phyloP scores from a whole-genome alignment of 2,113 vertebrate genomes.

The Piliocolobus tephrosceles region DNA sequence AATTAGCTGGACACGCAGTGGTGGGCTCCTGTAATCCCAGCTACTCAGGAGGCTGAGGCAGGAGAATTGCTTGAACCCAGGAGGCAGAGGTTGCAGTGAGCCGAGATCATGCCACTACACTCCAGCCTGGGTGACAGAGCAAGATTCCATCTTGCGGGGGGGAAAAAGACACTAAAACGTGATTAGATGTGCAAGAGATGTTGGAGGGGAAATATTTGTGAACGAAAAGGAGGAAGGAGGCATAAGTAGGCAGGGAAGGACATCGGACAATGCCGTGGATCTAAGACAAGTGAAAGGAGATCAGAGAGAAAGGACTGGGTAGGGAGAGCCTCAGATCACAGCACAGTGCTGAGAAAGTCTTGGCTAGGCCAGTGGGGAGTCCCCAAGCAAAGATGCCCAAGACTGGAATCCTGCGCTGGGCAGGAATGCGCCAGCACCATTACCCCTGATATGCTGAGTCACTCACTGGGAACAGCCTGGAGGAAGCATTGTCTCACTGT shows the following conservation, averaged over 20 bases:
- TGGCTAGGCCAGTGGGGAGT: background rate
- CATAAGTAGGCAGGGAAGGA: background rate
- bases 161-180: background rate
- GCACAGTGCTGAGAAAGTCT: background rate
- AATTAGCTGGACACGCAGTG: no score
- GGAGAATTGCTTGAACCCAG: no score
- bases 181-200: background rate
- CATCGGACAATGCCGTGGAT: background rate
- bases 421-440: background rate
- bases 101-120: accelerated
- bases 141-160: background rate
- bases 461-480: background rate
- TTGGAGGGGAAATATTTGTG: background rate
- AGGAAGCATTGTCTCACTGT: background rate
- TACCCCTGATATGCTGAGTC: background rate
- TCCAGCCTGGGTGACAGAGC: no score
- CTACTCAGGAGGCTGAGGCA: no score
- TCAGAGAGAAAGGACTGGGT: no score
- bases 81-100: no score
- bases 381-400: background rate
- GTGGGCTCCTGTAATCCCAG: no score
- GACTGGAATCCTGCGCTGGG: background rate
- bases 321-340: background rate
- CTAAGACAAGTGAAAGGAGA: background rate
- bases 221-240: background rate